Evolutionary conservation across 2,888 invertebrate species (phyloP).

Genomic region (Noctua pronuba): DNA sequence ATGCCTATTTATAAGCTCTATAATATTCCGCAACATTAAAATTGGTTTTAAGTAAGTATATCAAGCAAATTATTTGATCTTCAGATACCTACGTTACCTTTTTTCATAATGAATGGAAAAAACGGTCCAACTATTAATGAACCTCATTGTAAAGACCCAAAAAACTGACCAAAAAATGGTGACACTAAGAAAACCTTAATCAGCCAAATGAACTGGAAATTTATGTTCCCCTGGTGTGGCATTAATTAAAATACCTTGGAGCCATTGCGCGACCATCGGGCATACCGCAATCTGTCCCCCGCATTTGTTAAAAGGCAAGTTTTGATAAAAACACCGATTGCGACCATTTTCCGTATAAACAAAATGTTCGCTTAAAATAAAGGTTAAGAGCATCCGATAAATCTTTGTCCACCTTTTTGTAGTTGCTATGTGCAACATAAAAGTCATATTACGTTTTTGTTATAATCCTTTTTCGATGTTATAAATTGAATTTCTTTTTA

Average conservation of each 20-base stretch:
- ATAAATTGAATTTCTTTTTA: conserved; percentile 58
- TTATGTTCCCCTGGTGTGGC: conserved; percentile 79
- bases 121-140: conserved; percentile 26
- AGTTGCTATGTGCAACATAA: conserved; percentile 62
- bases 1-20: neutral
- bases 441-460: conserved; percentile 70
- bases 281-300: conserved; percentile 79
- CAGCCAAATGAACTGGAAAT: conserved; percentile 81
- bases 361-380: conserved; percentile 68
- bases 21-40: neutral
- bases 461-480: conserved; percentile 56
- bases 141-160: conserved; percentile 22
- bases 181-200: conserved; percentile 74
- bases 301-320: conserved; percentile 73
- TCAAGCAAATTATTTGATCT: neutral
- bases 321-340: conserved; percentile 75
- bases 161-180: conserved; percentile 67
- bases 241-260: conserved; percentile 86
- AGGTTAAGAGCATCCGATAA: conserved; percentile 62
- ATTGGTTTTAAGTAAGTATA: neutral
- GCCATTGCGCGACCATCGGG: conserved; percentile 72
- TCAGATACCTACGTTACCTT: neutral
- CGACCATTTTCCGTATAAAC: conserved; percentile 63
- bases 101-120: neutral
- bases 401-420: conserved; percentile 66